Evolutionary conservation across 2,797 vertebrate genomes (phyloP).

Genomic region (Distichodus sexfasciatus): DNA sequence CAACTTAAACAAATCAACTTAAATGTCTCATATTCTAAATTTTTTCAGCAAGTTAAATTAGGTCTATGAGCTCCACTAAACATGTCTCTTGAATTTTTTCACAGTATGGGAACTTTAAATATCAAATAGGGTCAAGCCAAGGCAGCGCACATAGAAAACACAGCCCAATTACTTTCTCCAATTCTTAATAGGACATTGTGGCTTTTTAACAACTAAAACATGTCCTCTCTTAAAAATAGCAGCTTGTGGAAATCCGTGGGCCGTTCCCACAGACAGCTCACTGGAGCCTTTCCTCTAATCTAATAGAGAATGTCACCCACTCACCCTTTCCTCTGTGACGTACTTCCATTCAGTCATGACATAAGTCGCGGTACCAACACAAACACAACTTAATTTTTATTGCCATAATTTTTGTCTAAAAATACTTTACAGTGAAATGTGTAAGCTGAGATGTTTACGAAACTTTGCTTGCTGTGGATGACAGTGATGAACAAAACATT

Average conservation of each 20-base stretch:
- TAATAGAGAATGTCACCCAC: constrained; percentile 72
- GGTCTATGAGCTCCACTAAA: too few relatives aligned
- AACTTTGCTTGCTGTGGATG: constrained; percentile 52
- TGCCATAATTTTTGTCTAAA: constrained; percentile 55
- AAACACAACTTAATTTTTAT: constrained; percentile 68
- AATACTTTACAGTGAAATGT: constrained; percentile 55
- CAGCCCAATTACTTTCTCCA: constrained; percentile 63
- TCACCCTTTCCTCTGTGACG: constrained; percentile 61
- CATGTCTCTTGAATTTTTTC: too few relatives aligned
- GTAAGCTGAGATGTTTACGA: constrained; percentile 67
- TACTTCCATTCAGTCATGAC: constrained; percentile 66
- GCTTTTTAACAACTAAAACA: constrained; percentile 70
- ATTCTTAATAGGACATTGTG: constrained; percentile 71
- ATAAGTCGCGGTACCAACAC: constrained; percentile 69
- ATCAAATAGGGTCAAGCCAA: neutral
- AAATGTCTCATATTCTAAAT: too few relatives aligned
- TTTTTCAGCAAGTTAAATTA: too few relatives aligned
- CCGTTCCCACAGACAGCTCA: constrained; percentile 56
- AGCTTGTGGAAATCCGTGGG: constrained; percentile 62
- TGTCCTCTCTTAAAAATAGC: constrained; percentile 68
- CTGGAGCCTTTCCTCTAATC: constrained; percentile 58
- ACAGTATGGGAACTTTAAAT: neutral
- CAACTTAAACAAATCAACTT: too few relatives aligned
- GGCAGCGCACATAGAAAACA: constrained; percentile 49
- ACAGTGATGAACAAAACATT: constrained; percentile 43